Base-by-base conservation (phyloP, 92 coral and sea anemone species). In the Epizoanthus illoricatus region DNA sequence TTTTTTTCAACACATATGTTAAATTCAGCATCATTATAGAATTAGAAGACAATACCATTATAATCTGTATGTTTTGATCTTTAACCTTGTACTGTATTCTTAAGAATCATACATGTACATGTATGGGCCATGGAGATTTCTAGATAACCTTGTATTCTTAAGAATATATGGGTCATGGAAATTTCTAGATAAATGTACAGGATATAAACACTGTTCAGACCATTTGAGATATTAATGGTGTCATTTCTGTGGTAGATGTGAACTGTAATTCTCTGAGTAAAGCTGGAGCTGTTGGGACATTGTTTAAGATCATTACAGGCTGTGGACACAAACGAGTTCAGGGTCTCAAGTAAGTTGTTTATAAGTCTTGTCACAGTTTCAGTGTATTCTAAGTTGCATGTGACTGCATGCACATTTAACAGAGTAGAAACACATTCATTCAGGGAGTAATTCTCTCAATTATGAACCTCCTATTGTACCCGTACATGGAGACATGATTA, bases 261-360 rank as follows among this genome's bases (percentile, higher is more conserved):
- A 97, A 97, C 73, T 97, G 99, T 85, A 97, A 83, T 69, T 79
- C 80, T 57, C 81, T 97, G 64, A 90, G 95, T 17, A 97, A 97
- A 81, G 90, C 94, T 63, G 99, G 98, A 39, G 95, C 97, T 69
- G 91, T 97, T 21, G 85, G 87, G 58, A 89, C 91, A 2, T 85
- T 97, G 69, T 97, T 97, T 74, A 92, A 88, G 81, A 89, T 93
- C 55, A 86, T 94, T 18, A 84, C 92, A 7, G 90, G 95, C 75
- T 97, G 99, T 90, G 99, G 99, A 19, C 99, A 97, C 84, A 97
- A 94, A 80, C 84, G 99, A 41, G 87, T 93, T 42, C 94, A 91
- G 21, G 92, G 98, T 65, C 70, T 97, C 61, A 97, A 97, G 99
- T 97, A 76, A 91, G 98, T 74, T 8, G 15, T 13, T 8, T 49